Percentiles rank a stretch among this genome's conserved stretches.
phyloP scores from a whole-genome alignment of 2,888 invertebrate species.

The Tuberolachnus salignus region DNA sequence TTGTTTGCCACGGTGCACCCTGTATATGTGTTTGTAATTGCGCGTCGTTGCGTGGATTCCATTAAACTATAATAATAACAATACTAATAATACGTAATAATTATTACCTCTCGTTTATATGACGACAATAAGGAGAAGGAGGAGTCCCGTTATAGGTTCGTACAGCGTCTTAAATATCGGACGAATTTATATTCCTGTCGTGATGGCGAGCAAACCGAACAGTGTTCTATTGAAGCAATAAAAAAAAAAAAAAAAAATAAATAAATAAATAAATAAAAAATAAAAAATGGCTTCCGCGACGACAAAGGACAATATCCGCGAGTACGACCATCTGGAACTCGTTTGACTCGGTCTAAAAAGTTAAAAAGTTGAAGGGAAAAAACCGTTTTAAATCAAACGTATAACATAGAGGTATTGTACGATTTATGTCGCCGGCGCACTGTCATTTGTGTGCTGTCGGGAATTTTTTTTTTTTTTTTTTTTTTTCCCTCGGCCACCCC shows the following conservation, averaged over 20 bases:
- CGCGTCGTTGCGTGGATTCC: background rate
- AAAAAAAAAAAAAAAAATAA: background rate
- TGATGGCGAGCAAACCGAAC: background rate
- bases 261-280: too few species aligned
- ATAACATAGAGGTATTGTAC: background rate
- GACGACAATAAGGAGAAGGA: too few species aligned
- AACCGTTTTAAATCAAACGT: constrained; percentile 4
- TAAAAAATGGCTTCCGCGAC: background rate
- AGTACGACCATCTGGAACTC: constrained; percentile 21
- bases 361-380: background rate
- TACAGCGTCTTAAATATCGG: background rate
- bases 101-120: background rate
- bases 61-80: background rate
- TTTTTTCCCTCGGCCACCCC: background rate
- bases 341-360: constrained; percentile 9
- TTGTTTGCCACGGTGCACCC: background rate
- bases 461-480: background rate
- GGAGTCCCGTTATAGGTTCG: background rate
- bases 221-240: background rate
- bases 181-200: constrained; percentile 10
- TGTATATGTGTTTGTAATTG: too few species aligned
- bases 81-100: background rate
- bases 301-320: constrained; percentile 23
- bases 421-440: background rate
- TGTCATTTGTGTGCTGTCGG: background rate